Conservation (phyloP, 2,888 invertebrate species). For the Seladonia tumulorum region DNA sequence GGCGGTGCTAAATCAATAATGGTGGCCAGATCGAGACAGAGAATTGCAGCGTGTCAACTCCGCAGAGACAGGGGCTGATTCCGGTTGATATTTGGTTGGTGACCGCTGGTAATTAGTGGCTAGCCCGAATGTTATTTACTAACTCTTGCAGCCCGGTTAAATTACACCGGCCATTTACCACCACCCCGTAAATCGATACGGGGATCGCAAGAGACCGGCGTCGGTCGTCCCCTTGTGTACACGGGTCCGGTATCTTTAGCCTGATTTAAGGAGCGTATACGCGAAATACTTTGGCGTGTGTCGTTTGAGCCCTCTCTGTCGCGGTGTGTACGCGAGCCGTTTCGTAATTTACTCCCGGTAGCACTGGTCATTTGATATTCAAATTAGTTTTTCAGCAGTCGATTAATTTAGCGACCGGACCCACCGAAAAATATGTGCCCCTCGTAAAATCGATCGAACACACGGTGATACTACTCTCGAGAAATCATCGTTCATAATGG, state of each 20-base stretch:
- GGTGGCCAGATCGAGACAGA: neutral
- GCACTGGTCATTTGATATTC: conserved; percentile 49
- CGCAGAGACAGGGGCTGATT: conserved; percentile 31
- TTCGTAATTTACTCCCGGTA: conserved; percentile 49
- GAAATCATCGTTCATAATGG: neutral
- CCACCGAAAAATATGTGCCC: conserved; percentile 23
- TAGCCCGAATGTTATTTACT: conserved; percentile 73
- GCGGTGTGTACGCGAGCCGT: conserved; percentile 22
- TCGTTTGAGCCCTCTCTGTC: conserved; percentile 42
- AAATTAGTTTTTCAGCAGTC: conserved; percentile 60
- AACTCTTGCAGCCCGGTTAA: conserved; percentile 69
- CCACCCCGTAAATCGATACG: conserved; percentile 72
- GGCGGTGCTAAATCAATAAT: neutral
- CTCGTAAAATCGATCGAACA: conserved; percentile 16
- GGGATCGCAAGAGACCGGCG: conserved; percentile 40
- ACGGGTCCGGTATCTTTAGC: conserved; percentile 49
- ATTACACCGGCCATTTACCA: conserved; percentile 71
- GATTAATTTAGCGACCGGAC: conserved; percentile 42
- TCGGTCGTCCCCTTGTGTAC: conserved; percentile 54
- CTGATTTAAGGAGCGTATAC: conserved; percentile 63
- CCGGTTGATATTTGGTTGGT: conserved; percentile 53
- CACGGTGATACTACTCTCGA: neutral
- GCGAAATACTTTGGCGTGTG: conserved; percentile 54
- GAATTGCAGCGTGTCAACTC: neutral
- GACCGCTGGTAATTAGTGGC: conserved; percentile 64